Evolutionary conservation across 2,113 vertebrate species (phyloP).

Genomic region (Rhinichthys klamathensis): DNA sequence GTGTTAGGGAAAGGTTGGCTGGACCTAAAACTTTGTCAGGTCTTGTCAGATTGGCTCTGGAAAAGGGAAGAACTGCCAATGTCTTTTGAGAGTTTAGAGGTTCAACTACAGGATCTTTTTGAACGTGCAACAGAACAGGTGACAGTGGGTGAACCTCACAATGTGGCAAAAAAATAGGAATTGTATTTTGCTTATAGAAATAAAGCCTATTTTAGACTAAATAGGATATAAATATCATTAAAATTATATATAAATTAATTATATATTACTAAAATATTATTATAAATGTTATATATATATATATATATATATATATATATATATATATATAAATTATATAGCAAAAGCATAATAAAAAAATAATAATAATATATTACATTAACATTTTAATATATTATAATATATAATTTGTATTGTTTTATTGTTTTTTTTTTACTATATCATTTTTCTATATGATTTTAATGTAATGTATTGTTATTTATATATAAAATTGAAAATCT

Average conservation of each 20-base stretch:
- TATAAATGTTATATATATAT: too few relatives aligned
- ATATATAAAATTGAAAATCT: neutral
- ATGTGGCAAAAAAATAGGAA: neutral
- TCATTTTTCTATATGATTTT: too few relatives aligned
- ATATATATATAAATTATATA: too few relatives aligned
- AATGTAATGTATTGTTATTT: neutral
- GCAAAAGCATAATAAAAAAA: too few relatives aligned
- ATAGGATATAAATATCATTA: neutral
- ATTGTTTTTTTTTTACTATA: too few relatives aligned
- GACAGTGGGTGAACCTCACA: neutral
- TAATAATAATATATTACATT: too few relatives aligned
- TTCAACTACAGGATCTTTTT: neutral
- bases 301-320: too few relatives aligned
- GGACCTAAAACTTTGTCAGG: neutral
- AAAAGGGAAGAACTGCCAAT: neutral
- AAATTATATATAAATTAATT: neutral
- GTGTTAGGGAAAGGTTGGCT: conserved; percentile 12
- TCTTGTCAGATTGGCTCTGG: conserved; percentile 7
- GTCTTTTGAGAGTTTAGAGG: neutral
- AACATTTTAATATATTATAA: neutral
- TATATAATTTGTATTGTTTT: neutral
- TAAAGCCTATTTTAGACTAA: neutral
- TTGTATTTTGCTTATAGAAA: neutral
- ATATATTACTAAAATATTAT: too few relatives aligned
- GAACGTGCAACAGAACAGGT: neutral